phyloP scores from a whole-genome alignment of 1,140 invertebrate genomes.

The Dryas iulia region DNA sequence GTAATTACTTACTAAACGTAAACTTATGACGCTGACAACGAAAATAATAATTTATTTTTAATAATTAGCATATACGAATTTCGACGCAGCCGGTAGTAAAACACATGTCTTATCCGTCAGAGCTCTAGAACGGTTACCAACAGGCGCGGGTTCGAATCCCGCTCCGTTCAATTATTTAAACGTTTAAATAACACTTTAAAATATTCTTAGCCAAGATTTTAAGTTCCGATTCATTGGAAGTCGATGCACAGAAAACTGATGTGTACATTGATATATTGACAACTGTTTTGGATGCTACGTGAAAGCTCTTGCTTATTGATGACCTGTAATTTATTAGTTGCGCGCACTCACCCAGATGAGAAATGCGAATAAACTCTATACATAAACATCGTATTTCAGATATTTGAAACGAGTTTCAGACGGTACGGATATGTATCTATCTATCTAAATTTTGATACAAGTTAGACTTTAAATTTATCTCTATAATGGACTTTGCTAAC shows the following conservation, averaged over 20 bases:
- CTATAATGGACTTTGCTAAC: neutral
- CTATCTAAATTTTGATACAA: neutral
- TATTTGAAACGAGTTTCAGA: slow-evolving; percentile 15
- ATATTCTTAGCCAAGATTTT: neutral
- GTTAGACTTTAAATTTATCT: neutral
- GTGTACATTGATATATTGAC: slow-evolving; percentile 38
- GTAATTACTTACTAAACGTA: no score
- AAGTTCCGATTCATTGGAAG: slow-evolving; percentile 17
- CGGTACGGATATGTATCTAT: neutral
- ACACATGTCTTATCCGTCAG: no score
- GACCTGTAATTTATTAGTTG: slow-evolving; percentile 38
- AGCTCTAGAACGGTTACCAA: no score
- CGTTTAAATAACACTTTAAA: no score
- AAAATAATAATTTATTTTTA: no score
- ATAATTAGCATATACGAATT: no score
- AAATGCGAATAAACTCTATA: slow-evolving; percentile 35
- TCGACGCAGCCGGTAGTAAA: no score
- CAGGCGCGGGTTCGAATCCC: no score
- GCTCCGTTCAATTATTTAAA: no score
- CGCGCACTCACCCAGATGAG: slow-evolving; percentile 38
- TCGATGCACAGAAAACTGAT: slow-evolving; percentile 28
- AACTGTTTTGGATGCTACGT: slow-evolving; percentile 32
- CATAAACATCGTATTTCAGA: slow-evolving; percentile 31
- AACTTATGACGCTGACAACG: no score
- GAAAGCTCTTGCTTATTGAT: slow-evolving; percentile 40